A percentile compares a stretch with the other conserved stretches of the same genome.
Evolutionary conservation across 2,888 invertebrate genomes (phyloP).

Genomic region (Campopleginae sp.): DNA sequence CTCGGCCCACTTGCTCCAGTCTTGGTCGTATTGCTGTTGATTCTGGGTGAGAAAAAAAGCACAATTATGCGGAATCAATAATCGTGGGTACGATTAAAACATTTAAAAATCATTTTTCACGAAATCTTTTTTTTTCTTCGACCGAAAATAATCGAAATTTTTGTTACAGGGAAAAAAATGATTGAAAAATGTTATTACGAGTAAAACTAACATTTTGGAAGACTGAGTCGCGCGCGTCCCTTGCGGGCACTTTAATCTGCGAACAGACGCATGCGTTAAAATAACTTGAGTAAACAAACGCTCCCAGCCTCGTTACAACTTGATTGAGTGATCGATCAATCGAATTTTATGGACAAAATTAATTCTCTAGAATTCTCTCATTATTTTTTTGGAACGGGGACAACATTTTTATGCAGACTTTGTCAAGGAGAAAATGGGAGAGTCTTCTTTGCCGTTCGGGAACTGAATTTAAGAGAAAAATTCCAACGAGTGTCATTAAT

Average conservation of each 20-base stretch:
- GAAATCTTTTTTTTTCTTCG: background rate
- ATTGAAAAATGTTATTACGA: slow-evolving; percentile 52
- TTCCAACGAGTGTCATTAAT: no score
- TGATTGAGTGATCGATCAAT: background rate
- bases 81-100: slow-evolving; percentile 44
- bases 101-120: background rate
- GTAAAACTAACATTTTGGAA: slow-evolving; percentile 73
- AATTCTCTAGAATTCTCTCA: no score
- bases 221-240: slow-evolving; percentile 71
- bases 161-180: background rate
- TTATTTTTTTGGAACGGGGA: no score
- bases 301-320: background rate
- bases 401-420: no score
- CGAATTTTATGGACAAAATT: no score
- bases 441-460: no score
- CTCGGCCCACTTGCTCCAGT: slow-evolving; percentile 72
- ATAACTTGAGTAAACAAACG: slow-evolving; percentile 7
- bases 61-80: slow-evolving; percentile 4
- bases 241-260: slow-evolving; percentile 81
- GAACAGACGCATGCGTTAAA: slow-evolving; percentile 73
- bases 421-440: no score
- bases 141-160: background rate
- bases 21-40: slow-evolving; percentile 67
- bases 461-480: no score
- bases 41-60: slow-evolving; percentile 73